Conservation (phyloP, 2,888 invertebrate genomes). For the Nowickia ferox region DNA sequence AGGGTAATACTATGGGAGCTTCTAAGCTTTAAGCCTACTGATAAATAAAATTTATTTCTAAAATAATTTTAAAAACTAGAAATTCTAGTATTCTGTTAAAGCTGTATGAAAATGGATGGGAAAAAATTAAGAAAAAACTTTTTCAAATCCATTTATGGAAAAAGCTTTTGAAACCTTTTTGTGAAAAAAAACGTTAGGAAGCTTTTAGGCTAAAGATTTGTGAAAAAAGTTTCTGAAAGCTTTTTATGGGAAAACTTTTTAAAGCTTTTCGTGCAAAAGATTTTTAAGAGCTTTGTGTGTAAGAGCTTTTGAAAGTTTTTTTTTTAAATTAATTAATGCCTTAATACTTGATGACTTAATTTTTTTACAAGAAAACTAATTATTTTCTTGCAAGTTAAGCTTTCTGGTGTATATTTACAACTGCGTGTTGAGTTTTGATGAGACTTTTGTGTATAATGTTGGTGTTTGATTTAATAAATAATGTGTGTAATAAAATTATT, state of each 20-base stretch:
- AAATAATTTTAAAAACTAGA: not conserved
- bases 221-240: not conserved
- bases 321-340: slow-evolving; percentile 36
- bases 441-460: not conserved
- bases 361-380: slow-evolving; percentile 12
- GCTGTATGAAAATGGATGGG: not conserved
- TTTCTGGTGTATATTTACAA: slow-evolving; percentile 66
- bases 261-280: not conserved
- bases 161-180: slow-evolving; percentile 30
- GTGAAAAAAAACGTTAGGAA: not conserved
- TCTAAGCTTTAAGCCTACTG: not conserved
- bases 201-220: not conserved
- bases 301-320: slow-evolving; percentile 12
- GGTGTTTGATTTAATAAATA: not conserved
- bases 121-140: not conserved
- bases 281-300: not conserved
- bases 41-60: not conserved
- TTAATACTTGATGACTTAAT: slow-evolving; percentile 47
- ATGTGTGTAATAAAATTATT: not conserved
- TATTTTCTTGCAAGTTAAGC: slow-evolving; percentile 32
- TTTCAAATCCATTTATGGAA: not conserved
- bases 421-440: slow-evolving; percentile 66
- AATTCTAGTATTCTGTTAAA: slow-evolving; percentile 15
- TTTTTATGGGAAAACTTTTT: not conserved
- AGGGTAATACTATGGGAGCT: not conserved